Conservation (phyloP, 2,113 vertebrate genomes). For the Halcyon malimbica region DNA sequence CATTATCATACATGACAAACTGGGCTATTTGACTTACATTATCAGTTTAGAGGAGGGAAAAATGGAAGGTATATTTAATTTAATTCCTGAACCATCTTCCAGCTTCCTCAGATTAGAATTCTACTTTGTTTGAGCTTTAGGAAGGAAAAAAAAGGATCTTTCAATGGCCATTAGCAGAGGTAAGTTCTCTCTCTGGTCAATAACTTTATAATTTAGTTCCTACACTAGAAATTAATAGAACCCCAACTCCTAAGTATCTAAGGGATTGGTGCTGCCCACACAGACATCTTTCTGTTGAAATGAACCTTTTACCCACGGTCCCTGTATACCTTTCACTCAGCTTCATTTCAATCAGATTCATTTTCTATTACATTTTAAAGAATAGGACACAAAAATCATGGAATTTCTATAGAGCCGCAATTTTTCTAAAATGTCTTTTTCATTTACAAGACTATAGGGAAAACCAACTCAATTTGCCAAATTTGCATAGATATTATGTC, state of each 20-base stretch:
- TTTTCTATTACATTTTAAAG: slow-evolving; percentile 68
- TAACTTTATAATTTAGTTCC: slow-evolving; percentile 68
- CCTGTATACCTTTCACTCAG: slow-evolving; percentile 40
- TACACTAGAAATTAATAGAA: slow-evolving; percentile 67
- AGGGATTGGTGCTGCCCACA: slow-evolving; percentile 40
- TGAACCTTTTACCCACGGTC: slow-evolving; percentile 49
- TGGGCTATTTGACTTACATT: not conserved
- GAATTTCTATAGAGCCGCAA: slow-evolving; percentile 35
- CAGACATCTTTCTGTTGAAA: slow-evolving; percentile 41
- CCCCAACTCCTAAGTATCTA: slow-evolving; percentile 21
- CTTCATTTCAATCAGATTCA: slow-evolving; percentile 55
- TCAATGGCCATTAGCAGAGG: slow-evolving; percentile 53
- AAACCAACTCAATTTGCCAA: slow-evolving; percentile 64
- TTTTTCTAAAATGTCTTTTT: slow-evolving; percentile 68
- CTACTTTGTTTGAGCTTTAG: not conserved
- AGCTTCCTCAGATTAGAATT: not conserved
- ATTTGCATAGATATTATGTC: slow-evolving; percentile 70
- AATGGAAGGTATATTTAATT: not conserved
- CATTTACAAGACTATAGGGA: slow-evolving; percentile 50
- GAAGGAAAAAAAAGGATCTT: slow-evolving; percentile 1
- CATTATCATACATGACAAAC: slow-evolving; percentile 1
- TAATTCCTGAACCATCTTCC: slow-evolving; percentile 17
- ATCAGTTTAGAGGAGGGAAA: not conserved
- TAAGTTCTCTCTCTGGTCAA: slow-evolving; percentile 59
- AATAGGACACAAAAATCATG: slow-evolving; percentile 60